Conservation (phyloP, 2,888 invertebrate genomes). For the Noctua janthina region DNA sequence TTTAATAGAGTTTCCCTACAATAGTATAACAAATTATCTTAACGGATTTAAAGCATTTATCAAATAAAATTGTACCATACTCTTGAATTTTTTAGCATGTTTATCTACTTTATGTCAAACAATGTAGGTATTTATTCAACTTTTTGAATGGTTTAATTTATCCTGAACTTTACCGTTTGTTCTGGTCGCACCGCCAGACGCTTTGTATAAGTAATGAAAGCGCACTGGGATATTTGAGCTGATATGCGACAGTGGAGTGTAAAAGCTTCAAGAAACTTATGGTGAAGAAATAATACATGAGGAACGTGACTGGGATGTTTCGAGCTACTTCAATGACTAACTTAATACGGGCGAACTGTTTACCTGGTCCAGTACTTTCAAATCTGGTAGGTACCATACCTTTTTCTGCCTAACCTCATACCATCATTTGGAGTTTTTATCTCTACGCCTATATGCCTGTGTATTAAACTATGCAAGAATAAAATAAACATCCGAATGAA, state of each 20-base stretch:
- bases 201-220: slow-evolving; percentile 41
- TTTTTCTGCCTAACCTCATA: background rate
- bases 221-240: slow-evolving; percentile 22
- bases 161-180: slow-evolving; percentile 2
- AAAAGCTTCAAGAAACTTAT: slow-evolving; percentile 25
- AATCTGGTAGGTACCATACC: background rate
- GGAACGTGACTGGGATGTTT: background rate
- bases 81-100: no score
- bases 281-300: slow-evolving; percentile 7
- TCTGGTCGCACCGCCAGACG: slow-evolving; percentile 1
- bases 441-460: background rate
- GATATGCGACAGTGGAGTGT: slow-evolving; percentile 29
- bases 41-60: background rate
- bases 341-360: background rate
- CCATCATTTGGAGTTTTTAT: background rate
- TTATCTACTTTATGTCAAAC: no score
- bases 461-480: background rate
- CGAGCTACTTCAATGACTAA: slow-evolving; percentile 1
- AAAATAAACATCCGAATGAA: background rate
- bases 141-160: background rate
- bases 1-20: slow-evolving; percentile 18
- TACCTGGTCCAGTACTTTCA: background rate
- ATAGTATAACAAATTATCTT: background rate
- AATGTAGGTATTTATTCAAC: background rate
- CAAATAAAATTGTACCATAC: background rate